Evolutionary conservation across 2,888 invertebrate genomes (phyloP).

Genomic region (Caenorhabditis japonica): DNA sequence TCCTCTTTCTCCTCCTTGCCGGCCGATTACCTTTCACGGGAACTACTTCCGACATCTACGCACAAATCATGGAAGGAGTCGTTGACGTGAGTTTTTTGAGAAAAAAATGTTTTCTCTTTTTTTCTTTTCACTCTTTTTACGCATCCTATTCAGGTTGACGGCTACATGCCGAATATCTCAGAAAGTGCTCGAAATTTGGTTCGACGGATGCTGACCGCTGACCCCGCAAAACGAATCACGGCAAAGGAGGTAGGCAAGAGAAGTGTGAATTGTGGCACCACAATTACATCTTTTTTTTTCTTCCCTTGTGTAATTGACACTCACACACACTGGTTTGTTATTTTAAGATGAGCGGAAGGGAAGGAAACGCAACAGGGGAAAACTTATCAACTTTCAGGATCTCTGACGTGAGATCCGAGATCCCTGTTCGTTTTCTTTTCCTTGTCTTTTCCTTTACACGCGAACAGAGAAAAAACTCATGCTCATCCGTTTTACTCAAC

Average conservation of each 20-base stretch:
- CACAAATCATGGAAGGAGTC: conserved; percentile 83
- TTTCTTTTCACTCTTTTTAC: conserved; percentile 6
- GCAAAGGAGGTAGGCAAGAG: conserved; percentile 55
- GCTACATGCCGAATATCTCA: conserved; percentile 83
- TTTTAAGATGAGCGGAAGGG: conserved; percentile 21
- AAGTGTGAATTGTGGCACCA: too few species aligned
- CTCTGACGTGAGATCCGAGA: conserved; percentile 16
- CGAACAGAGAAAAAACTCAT: too few species aligned
- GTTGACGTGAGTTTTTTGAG: conserved; percentile 77
- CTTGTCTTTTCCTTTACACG: too few species aligned
- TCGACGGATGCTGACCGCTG: conserved; percentile 90
- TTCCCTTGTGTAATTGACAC: not conserved
- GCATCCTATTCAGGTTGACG: conserved; percentile 29
- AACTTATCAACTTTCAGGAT: conserved; percentile 41
- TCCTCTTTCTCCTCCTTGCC: conserved; percentile 91
- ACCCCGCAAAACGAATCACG: conserved; percentile 91
- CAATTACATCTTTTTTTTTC: conserved; percentile 4
- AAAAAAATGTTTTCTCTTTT: too few species aligned
- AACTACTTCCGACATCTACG: conserved; percentile 91
- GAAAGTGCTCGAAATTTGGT: conserved; percentile 95
- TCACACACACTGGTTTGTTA: conserved; percentile 34
- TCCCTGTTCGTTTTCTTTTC: too few species aligned
- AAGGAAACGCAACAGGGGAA: conserved; percentile 10
- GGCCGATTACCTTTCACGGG: conserved; percentile 96
- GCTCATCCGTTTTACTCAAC: conserved; percentile 37